phyloP scores from a whole-genome alignment of 2,797 vertebrate genomes.

The Coranthus polyacanthus region DNA sequence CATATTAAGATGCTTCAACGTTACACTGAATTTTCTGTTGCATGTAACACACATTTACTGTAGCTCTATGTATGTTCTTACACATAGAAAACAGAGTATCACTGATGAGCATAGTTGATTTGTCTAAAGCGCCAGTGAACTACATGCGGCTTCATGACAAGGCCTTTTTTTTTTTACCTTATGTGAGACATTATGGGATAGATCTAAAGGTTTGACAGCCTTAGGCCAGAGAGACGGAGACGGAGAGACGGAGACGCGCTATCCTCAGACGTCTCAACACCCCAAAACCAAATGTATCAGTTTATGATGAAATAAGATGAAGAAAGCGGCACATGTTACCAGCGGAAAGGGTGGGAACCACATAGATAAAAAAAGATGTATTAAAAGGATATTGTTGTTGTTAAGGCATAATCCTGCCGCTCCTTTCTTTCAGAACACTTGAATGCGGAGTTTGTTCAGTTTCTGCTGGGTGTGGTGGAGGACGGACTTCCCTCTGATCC shows the following conservation, averaged over 20 bases:
- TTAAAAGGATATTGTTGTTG: conserved; percentile 4
- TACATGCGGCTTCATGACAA: neutral
- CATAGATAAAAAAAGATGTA: neutral
- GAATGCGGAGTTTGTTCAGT: conserved; percentile 92
- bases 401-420: conserved; percentile 25
- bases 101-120: too few relatives aligned
- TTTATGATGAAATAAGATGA: too few relatives aligned
- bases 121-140: neutral
- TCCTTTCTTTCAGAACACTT: conserved; percentile 89
- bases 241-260: too few relatives aligned
- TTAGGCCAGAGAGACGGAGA: too few relatives aligned
- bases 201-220: neutral
- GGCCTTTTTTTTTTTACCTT: neutral
- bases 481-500: conserved; percentile 93
- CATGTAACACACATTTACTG: neutral
- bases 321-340: too few relatives aligned
- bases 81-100: neutral
- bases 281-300: too few relatives aligned
- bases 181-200: neutral
- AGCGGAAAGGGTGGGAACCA: too few relatives aligned
- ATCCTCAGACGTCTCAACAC: too few relatives aligned
- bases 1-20: too few relatives aligned
- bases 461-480: conserved; percentile 93
- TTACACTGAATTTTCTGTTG: too few relatives aligned
- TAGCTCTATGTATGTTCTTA: neutral